A percentile compares a stretch with the other conserved stretches of the same genome.
Evolutionary conservation across 2,797 vertebrate species (phyloP).

Genomic region (Psittacula echo): DNA sequence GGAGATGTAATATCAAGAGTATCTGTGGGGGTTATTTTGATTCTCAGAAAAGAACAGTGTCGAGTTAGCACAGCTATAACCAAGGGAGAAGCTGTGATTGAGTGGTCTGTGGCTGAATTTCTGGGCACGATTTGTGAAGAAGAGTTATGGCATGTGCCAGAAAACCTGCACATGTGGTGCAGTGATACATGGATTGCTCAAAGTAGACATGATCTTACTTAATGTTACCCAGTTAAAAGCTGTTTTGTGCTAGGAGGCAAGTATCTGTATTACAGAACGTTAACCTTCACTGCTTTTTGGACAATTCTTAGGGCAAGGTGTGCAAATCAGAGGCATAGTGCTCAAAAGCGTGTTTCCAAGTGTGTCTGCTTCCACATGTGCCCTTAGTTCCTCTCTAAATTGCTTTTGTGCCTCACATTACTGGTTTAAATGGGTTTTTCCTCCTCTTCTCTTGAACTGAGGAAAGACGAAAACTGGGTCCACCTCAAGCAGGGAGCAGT

Average conservation of each 20-base stretch:
- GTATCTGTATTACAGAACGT: not conserved
- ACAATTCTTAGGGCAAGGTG: not conserved
- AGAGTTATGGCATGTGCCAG: not conserved
- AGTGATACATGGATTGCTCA: not conserved
- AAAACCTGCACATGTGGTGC: not conserved
- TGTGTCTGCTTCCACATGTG: not conserved
- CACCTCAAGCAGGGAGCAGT: not conserved
- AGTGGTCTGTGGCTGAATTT: not conserved
- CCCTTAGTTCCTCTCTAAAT: not conserved
- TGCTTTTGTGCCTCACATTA: not conserved
- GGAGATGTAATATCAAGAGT: not conserved
- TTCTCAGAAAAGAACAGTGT: not conserved
- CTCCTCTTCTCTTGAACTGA: not conserved
- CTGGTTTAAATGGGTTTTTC: not conserved
- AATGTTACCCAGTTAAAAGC: not conserved
- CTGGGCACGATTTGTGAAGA: not conserved
- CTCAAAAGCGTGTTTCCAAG: not conserved
- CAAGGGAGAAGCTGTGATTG: not conserved
- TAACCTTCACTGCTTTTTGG: not conserved
- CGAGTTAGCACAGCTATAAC: not conserved
- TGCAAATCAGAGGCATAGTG: not conserved
- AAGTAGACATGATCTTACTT: not conserved
- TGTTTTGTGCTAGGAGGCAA: not conserved
- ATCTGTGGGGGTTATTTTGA: not conserved
- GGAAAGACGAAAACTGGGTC: not conserved